Conservation (phyloP, 2,113 vertebrate species). For the Podiceps cristatus region DNA sequence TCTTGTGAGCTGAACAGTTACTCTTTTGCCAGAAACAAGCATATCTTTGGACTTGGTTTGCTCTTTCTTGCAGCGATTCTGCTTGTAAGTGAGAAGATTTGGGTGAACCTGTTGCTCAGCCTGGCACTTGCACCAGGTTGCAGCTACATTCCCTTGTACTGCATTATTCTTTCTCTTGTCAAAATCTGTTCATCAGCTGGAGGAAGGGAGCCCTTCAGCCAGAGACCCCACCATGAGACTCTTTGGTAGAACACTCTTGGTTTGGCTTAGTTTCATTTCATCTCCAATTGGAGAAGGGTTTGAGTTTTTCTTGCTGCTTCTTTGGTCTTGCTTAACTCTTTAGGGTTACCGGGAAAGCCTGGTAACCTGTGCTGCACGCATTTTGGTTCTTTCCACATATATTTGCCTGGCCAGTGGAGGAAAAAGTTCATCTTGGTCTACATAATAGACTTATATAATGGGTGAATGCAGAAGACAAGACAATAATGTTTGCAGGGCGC, state of each 20-base stretch:
- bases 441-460: neutral
- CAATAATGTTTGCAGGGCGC: neutral
- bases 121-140: neutral
- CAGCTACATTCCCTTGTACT: neutral
- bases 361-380: neutral
- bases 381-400: neutral
- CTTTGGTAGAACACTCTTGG: neutral
- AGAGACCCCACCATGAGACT: neutral
- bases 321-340: neutral
- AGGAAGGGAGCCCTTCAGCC: neutral
- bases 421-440: neutral
- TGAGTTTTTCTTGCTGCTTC: neutral
- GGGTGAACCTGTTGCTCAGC: neutral
- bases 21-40: neutral
- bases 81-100: neutral
- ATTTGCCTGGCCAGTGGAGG: neutral
- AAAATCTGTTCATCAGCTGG: neutral
- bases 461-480: neutral
- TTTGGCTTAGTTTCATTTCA: neutral
- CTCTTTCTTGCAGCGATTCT: neutral
- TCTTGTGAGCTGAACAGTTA: neutral
- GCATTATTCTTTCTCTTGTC: neutral
- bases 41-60: neutral
- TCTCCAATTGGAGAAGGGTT: neutral
- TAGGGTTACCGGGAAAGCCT: neutral